These are phyloP conservation scores for Sphenodon punctatus DNA, from an alignment of 2,797 vertebrate species.

Conservation along the genomic window DNA sequence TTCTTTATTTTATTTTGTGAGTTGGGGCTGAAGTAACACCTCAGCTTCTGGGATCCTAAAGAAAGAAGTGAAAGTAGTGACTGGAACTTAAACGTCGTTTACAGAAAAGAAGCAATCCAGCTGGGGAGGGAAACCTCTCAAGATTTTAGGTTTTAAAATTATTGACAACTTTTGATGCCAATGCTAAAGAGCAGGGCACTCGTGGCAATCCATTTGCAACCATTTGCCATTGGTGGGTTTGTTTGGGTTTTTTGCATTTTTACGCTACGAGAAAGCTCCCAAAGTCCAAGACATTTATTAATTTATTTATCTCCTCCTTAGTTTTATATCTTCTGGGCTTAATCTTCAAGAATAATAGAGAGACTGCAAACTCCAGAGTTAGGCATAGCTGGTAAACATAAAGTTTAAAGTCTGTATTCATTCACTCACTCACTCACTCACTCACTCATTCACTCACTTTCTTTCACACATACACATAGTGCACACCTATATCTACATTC, in stretches of 20 bases:
- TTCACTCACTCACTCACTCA: conserved; percentile 26
- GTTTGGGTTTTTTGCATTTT: conserved; percentile 67
- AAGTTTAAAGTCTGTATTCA: conserved; percentile 65
- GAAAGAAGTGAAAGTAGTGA: conserved; percentile 83
- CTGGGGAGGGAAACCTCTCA: conserved; percentile 46
- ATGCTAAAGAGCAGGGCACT: conserved; percentile 46
- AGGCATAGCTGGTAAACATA: conserved; percentile 56
- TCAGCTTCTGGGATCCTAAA: conserved; percentile 78
- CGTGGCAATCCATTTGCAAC: conserved; percentile 44
- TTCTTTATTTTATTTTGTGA: conserved; percentile 81
- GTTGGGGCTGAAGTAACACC: conserved; percentile 74
- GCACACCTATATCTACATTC: conserved; percentile 22
- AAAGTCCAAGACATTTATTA: conserved; percentile 31
- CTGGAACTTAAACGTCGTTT: conserved; percentile 77
- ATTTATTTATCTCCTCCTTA: conserved; percentile 48
- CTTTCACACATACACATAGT: conserved; percentile 19
- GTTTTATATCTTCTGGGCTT: conserved; percentile 41
- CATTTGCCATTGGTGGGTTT: conserved; percentile 52
- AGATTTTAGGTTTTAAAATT: conserved; percentile 53
- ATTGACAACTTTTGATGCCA: conserved; percentile 64
- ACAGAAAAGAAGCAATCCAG: conserved; percentile 52
- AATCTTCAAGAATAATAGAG: conserved; percentile 39
- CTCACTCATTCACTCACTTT: too few species aligned
- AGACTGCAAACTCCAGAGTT: conserved; percentile 46
- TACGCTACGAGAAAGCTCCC: conserved; percentile 57